Evolutionary conservation across 2,888 invertebrate species (phyloP), one percentile per base, ranked within the genome.

Genomic region (Rambutsinella grinnellia): DNA sequence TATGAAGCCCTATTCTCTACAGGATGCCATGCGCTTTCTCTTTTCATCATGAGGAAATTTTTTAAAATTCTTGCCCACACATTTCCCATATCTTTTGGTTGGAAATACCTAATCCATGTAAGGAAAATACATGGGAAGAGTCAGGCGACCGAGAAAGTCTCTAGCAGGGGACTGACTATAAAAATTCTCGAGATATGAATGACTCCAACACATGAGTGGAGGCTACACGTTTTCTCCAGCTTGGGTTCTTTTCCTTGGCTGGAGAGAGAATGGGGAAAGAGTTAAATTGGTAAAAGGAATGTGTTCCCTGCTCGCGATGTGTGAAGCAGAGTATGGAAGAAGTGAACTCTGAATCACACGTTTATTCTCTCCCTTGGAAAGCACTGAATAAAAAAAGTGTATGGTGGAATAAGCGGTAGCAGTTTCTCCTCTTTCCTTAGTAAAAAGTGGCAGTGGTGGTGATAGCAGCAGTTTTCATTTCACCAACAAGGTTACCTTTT

Each of bases 221-320:
- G 6, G 36, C 13, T 36, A 24, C 26, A 26, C 17, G 26, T n/a
- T 8, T 36, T 47, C 17, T 10, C 47, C 47, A 17, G 13, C 61
- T 1, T 26, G 47, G 28, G 26, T 46, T 61, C 46, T 24, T 8
- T 19, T 13, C 47, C 47, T 61, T 60, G 57, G 36, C 21, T 5
- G n/a, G 26, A 61, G 60, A 46, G 44, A 58, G 44, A 23, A 26
- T 17, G 17, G 23, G 13, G 17, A 15, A 61, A 61, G 13, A 24
- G 3, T 61, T n/a, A 21, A 47, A 47, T 47, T 21, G 3, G 13
- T 24, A 24, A 61, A 61, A 61, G 61, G 46, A 47, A 47, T 47
- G 1, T 46, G 13, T 21, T 3, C 36, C 13, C 13, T 13, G 5
- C 36, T 36, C 13, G 36, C 36, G 36, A 36, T 36, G 36, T 36